Conservation (phyloP, 2,888 invertebrate species). For the Ennomos erosarius region DNA sequence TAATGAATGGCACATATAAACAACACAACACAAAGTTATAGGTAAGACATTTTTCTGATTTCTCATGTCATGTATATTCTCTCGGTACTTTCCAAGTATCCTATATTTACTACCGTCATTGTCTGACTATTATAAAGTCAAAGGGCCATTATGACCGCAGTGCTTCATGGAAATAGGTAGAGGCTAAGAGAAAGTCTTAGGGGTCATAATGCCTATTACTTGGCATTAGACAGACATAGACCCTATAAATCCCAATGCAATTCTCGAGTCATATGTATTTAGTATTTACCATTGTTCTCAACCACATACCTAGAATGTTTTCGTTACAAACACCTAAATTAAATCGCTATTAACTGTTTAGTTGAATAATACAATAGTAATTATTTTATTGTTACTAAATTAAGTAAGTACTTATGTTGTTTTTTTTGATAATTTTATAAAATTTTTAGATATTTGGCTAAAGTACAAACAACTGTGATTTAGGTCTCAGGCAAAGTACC, state of each 20-base stretch:
- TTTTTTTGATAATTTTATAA: no score
- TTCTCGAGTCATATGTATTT: not conserved
- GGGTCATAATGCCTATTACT: not conserved
- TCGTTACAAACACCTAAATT: no score
- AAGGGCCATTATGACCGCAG: slow-evolving; percentile 26
- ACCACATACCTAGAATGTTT: no score
- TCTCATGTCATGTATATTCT: slow-evolving; percentile 38
- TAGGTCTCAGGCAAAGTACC: no score
- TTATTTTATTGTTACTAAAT: no score
- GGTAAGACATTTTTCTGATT: slow-evolving; percentile 1
- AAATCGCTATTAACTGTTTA: no score
- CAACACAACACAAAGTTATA: no score
- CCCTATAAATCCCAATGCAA: slow-evolving; percentile 10
- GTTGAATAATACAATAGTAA: no score
- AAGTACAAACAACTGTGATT: no score
- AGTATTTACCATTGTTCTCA: slow-evolving; percentile 1
- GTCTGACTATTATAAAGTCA: slow-evolving; percentile 20
- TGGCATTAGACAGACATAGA: slow-evolving; percentile 2
- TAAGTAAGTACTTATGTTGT: no score
- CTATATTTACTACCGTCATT: slow-evolving; percentile 14
- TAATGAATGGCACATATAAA: no score
- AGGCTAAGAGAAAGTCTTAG: slow-evolving; percentile 17
- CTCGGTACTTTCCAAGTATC: slow-evolving; percentile 19
- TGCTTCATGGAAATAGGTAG: slow-evolving; percentile 16
- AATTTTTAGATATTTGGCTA: no score